Evolutionary conservation across 2,113 vertebrate genomes (phyloP), one percentile per base, ranked within the genome.

Genomic region (Megaceryle maxima): DNA sequence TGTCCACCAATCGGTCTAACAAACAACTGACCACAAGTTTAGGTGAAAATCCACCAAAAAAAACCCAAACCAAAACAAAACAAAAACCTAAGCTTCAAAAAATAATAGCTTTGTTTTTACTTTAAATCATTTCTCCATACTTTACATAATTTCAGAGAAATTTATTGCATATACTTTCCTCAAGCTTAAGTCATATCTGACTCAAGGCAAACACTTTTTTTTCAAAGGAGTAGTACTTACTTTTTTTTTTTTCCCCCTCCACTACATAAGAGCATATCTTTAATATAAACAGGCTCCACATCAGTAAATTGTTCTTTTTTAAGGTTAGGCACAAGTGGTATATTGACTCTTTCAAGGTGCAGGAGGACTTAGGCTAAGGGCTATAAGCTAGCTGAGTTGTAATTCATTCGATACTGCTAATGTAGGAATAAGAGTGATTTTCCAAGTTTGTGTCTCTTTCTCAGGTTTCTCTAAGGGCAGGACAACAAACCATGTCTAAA

Each of bases 61-160:
- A 14, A 7, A n/a, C n/a, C n/a, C n/a, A 51, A 25, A 51, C 5
- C 16, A 94, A 64, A n/a, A n/a, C n/a, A n/a, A n/a, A n/a, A n/a
- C n/a, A n/a, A n/a, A n/a, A n/a, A n/a, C n/a, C 83, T 31, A 59
- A 91, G 44, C 53, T 91, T 91, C 93, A 35, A 92, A 72, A 60
- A 96, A 83, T 44, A 57, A 17, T 56, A 86, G 28, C 44, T 56
- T 67, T 83, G 48, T 69, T 93, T 94, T 67, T 17, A 91, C 46
- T 96, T 94, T 50, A 95, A 92, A 97, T 59, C 80, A 83, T 79
- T 95, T 90, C 50, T 72, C 39, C 26, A 69, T 46, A 48, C 51
- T 62, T 87, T 19, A 35, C 37, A 80, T 57, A 84, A 78, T 77
- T 95, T 85, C 83, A 82, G 82, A 96, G 88, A 90, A 95, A 85